These are phyloP conservation scores for Barbus barbus DNA, from an alignment of 2,113 vertebrate species.

Conservation along the genomic window DNA sequence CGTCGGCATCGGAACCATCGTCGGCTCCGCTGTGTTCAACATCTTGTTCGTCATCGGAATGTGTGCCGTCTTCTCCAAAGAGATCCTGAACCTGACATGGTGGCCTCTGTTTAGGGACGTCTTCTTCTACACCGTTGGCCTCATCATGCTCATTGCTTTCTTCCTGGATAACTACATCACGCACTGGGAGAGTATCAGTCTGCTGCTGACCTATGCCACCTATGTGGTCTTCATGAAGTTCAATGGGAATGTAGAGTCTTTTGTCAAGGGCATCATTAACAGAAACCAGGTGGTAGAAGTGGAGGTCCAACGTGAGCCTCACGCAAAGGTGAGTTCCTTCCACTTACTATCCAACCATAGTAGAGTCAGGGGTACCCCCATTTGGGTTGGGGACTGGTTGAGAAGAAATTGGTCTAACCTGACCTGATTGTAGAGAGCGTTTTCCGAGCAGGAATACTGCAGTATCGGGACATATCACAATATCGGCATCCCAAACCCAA, in stretches of 20 bases:
- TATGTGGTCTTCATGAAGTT: constrained; percentile 99
- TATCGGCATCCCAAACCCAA: too few relatives aligned
- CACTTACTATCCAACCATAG: constrained; percentile 27
- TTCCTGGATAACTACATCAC: constrained; percentile 96
- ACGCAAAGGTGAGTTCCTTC: constrained; percentile 87
- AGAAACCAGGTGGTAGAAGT: constrained; percentile 96
- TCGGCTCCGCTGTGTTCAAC: constrained; percentile 97
- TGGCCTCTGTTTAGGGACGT: constrained; percentile 98
- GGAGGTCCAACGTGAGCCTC: constrained; percentile 85
- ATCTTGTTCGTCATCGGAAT: constrained; percentile 98
- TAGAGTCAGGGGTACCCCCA: neutral
- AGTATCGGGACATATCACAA: too few relatives aligned
- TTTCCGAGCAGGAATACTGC: too few relatives aligned
- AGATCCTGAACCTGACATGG: constrained; percentile 96
- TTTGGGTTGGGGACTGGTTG: neutral
- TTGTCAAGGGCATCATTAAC: constrained; percentile 84
- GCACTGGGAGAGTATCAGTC: constrained; percentile 89
- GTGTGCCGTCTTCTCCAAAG: constrained; percentile 97
- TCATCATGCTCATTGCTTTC: constrained; percentile 95
- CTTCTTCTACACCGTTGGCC: constrained; percentile 94
- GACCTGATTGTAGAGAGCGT: too few relatives aligned
- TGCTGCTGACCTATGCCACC: constrained; percentile 83
- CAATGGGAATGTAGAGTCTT: constrained; percentile 86
- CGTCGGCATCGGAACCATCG: constrained; percentile 96
- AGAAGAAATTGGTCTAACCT: neutral